Evolutionary conservation across 92 coral and sea anemone species (phyloP), one percentile per base, ranked within the genome.

Genomic region (Phenganax subtilis): DNA sequence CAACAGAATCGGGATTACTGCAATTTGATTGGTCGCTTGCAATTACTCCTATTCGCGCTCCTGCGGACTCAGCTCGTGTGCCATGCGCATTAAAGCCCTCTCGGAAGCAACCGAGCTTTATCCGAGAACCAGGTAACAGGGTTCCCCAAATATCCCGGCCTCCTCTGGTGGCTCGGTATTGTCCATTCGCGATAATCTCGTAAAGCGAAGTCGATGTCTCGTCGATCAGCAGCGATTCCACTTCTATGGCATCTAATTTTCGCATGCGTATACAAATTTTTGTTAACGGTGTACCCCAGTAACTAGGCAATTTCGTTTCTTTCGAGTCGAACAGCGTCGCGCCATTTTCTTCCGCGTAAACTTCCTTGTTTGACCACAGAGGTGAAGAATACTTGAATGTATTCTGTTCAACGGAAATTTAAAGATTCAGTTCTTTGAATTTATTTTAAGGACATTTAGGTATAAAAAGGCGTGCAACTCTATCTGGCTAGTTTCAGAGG

Each of bases 21-120:
- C 93, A 90, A 53, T 85, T 65, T 44, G 72, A 16, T 53, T 86
- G 80, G 25, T 89, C 65, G 47, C 83, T 84, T 5, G 84, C 77
- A 51, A 78, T 51, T 5, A 84, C 84, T 68, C 92, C 92, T 7
- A 89, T 84, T 56, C 92, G 79, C 12, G 88, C 85, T 16, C 60
- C 79, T 6, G 82, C 78, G 74, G 55, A 55, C 2, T 20, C 67
- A 9, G 7, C n/a, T 1, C 54, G 30, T 17, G 12, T 8, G 37
- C 83, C 83, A 55, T 71, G 57, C 65, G 69, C 72, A 64, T 88
- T 88, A 20, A 85, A 88, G 0, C 91, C 91, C 54, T 85, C 86
- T 51, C 81, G 77, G 70, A 67, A 77, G 69, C 91, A 88, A 30
- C 71, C 56, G 3, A 7, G 37, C 61, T 84, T 86, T 16, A 89